Conservation (phyloP, 1,140 invertebrate genomes). For the Mya arenaria region DNA sequence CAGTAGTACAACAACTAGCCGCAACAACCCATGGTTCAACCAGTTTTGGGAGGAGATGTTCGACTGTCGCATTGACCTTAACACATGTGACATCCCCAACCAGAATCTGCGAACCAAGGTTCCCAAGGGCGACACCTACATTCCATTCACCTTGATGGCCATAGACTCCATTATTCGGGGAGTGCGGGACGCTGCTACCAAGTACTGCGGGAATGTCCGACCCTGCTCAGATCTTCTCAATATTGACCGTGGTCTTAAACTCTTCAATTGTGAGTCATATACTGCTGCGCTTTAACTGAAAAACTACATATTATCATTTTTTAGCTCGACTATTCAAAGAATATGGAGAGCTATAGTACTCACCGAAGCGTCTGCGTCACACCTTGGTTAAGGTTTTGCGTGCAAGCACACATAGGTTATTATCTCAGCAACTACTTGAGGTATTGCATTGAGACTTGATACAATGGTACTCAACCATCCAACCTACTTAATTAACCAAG, state of each 20-base stretch:
- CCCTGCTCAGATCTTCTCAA: constrained; percentile 65
- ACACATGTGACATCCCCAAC: not conserved
- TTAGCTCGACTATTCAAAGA: no score
- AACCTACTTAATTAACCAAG: no score
- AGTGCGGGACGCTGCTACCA: constrained; percentile 48
- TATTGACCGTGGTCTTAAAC: constrained; percentile 48
- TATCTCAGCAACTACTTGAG: no score
- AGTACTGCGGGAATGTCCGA: constrained; percentile 36
- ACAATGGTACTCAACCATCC: no score
- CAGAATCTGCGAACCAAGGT: constrained; percentile 29
- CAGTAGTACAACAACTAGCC: not conserved
- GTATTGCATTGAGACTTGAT: no score
- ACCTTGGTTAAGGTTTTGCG: no score
- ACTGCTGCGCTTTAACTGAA: no score
- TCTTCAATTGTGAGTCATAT: constrained; percentile 49
- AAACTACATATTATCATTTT: no score
- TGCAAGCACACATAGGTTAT: no score
- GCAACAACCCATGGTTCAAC: constrained; percentile 62
- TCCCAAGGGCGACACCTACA: constrained; percentile 45
- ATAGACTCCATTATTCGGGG: constrained; percentile 67
- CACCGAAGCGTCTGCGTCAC: no score
- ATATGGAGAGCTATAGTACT: no score
- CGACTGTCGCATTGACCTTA: constrained; percentile 43
- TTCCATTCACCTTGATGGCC: constrained; percentile 68
- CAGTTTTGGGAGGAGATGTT: constrained; percentile 71